phyloP scores from a whole-genome alignment of 2,888 invertebrate genomes.

The Ethmia dodecea region DNA sequence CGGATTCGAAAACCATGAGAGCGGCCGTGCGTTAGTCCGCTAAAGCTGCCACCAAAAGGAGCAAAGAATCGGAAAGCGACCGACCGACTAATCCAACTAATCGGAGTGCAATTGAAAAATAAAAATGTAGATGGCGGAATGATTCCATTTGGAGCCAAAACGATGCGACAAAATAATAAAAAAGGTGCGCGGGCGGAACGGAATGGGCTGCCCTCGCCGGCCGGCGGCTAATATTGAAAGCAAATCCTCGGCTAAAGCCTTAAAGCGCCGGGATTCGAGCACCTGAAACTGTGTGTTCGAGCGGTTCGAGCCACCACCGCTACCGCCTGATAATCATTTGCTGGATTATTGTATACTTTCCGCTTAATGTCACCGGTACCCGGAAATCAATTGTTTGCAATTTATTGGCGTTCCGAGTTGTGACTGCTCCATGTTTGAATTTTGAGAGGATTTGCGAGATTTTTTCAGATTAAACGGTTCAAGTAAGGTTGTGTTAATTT shows the following conservation, averaged over 20 bases:
- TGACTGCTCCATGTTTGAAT: constrained; percentile 39
- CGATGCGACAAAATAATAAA: constrained; percentile 77
- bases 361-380: constrained; percentile 61
- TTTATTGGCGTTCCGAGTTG: constrained; percentile 34
- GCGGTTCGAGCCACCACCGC: constrained; percentile 32
- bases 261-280: constrained; percentile 73
- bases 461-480: constrained; percentile 8
- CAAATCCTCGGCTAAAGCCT: constrained; percentile 77
- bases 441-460: constrained; percentile 30
- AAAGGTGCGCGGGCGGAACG: constrained; percentile 64
- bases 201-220: constrained; percentile 56
- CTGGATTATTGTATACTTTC: constrained; percentile 71
- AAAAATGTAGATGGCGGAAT: constrained; percentile 78
- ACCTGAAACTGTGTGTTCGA: constrained; percentile 73
- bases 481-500: background rate
- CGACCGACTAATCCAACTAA: constrained; percentile 76
- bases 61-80: constrained; percentile 74
- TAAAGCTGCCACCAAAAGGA: constrained; percentile 65
- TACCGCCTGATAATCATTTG: constrained; percentile 63
- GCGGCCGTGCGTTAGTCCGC: constrained; percentile 47
- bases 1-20: constrained; percentile 38
- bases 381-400: constrained; percentile 54
- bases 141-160: constrained; percentile 76
- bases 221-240: constrained; percentile 77
- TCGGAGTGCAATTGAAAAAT: constrained; percentile 78